Evolutionary conservation across 2,113 vertebrate genomes (phyloP).

Genomic region (Stigmatopora argus): DNA sequence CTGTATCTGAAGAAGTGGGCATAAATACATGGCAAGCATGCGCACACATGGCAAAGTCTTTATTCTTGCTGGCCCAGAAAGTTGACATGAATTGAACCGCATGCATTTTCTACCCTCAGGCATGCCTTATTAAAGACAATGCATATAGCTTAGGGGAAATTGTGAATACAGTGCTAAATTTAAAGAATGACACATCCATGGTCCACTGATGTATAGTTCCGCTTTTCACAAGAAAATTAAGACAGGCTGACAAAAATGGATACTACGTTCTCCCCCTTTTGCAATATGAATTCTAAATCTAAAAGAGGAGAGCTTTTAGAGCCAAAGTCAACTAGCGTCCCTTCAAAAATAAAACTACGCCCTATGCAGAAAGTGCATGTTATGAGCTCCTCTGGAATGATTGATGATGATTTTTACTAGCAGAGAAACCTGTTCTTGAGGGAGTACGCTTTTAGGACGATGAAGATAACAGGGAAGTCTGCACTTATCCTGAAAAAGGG

Average conservation of each 20-base stretch:
- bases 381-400: constrained; percentile 60
- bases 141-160: constrained; percentile 26
- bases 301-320: constrained; percentile 43
- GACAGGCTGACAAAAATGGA: constrained; percentile 6
- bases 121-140: constrained; percentile 44
- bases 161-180: constrained; percentile 31
- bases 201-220: constrained; percentile 4
- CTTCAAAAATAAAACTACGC: constrained; percentile 63
- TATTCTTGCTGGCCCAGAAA: constrained; percentile 33
- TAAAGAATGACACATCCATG: constrained; percentile 38
- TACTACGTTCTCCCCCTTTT: constrained; percentile 30
- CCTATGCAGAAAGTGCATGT: constrained; percentile 58
- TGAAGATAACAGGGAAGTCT: constrained; percentile 52
- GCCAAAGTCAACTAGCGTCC: constrained; percentile 62
- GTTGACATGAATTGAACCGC: constrained; percentile 45
- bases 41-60: constrained; percentile 36
- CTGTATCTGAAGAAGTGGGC: not conserved
- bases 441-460: constrained; percentile 60
- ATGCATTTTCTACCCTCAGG: constrained; percentile 44
- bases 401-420: constrained; percentile 67
- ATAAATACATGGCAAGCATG: constrained; percentile 24
- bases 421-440: constrained; percentile 50
- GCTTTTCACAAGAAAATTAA: constrained; percentile 11
- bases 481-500: constrained; percentile 35
- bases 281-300: constrained; percentile 54